Conservation (phyloP, 2,797 vertebrate genomes). For the Pangasius sanitwongsei region DNA sequence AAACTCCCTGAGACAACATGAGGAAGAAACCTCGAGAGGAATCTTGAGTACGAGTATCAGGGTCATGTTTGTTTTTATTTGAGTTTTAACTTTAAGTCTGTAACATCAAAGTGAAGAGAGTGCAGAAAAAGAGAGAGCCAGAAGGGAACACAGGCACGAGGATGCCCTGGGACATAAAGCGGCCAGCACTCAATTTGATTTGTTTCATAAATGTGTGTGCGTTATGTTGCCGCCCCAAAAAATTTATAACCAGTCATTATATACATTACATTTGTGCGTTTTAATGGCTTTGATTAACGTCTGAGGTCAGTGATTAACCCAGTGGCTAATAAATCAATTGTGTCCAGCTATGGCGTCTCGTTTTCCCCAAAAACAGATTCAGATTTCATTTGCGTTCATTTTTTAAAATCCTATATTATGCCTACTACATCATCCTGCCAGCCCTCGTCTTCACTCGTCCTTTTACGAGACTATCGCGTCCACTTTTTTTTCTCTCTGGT, state of each 20-base stretch:
- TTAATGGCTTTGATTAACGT: conserved; percentile 26
- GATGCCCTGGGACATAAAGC: too few relatives aligned
- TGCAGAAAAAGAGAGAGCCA: too few relatives aligned
- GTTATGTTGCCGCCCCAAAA: neutral
- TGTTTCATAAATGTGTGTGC: too few relatives aligned
- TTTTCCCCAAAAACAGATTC: conserved; percentile 38
- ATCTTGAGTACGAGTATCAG: neutral
- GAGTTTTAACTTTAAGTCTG: neutral
- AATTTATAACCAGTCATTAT: conserved; percentile 23
- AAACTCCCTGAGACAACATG: neutral
- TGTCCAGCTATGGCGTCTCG: conserved; percentile 2
- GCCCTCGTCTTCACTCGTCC: neutral
- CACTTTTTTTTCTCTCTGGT: conserved; percentile 23
- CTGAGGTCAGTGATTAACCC: conserved; percentile 31
- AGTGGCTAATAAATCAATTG: conserved; percentile 39
- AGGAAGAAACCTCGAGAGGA: neutral
- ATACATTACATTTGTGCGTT: neutral
- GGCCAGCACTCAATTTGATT: too few relatives aligned
- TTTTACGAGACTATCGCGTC: conserved; percentile 38
- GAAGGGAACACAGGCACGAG: too few relatives aligned
- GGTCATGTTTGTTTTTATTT: neutral
- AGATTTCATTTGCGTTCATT: conserved; percentile 41
- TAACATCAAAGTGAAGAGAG: too few relatives aligned
- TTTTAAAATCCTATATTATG: conserved; percentile 27
- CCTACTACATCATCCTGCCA: conserved; percentile 38